Base-by-base conservation (phyloP, 2,888 invertebrate species). In the Parnassius mnemosyne region DNA sequence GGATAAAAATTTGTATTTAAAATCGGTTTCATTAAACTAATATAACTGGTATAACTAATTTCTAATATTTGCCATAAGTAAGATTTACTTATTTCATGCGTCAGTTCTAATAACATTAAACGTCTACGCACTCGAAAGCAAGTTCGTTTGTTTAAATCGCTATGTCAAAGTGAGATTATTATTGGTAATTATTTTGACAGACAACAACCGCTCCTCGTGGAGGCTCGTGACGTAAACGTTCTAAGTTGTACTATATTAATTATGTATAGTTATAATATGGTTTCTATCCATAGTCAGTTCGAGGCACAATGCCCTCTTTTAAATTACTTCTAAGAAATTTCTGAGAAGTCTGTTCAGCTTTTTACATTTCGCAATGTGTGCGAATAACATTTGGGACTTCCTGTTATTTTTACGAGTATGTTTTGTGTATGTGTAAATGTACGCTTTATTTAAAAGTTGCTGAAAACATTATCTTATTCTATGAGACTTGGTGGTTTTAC, bases 151-250 rank as follows among this genome's bases (percentile, higher is more conserved):
- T 76, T 78, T 68, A 72, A 75, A 78, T 73, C 69, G 69, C 66
- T 75, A 77, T 78, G 83, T 83, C 81, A 78, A 75, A 79, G 72
- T 74, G 63, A 76, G 71, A 80, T 79, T 78, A 80, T 80, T 77
- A 72, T 74, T 73, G 72, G 78, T 83, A 80, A 84, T 83, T 84
- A 84, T 85, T 85, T 77, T 84, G 85, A 85, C 86, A 84, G 78
- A 68, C 41, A 60, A 34, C 61, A 66, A 65, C 74, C 72, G 73
- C 74, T 69, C 71, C 72, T 53, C 42, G 43, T 25, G 52, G 60
- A 52, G 42, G 16, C 50, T 13, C 44, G 16, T 57, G 57, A 62
- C 61, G 50, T 59, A 25, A 64, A 20, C 41, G 54, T 9, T 11
- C 20, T 43, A 49, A 34, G 41, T 7, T 43, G 10, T 52, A 51